Evolutionary conservation across 2,888 invertebrate species (phyloP), one percentile per base, ranked within the genome.

Genomic region (Ptychoptera contaminata): DNA sequence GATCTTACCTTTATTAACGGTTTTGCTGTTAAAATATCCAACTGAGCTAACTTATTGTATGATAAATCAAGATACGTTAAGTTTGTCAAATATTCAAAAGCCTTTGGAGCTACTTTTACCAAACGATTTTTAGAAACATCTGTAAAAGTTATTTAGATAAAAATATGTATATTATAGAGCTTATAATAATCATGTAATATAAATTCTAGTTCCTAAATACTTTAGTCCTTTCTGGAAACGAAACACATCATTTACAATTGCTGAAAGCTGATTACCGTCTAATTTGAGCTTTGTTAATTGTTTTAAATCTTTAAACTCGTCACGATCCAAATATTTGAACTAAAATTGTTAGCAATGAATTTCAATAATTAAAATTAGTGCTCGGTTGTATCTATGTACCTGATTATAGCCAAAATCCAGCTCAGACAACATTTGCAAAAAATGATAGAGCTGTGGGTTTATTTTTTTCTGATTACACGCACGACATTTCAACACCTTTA

Each of bases 361-460:
- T 23, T 23, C 23, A 23, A 23, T 7, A 23, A 5, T 23, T 23
- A 23, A 3, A 23, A 23, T 23, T 23, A 3, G 3, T 23, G 7
- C 23, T 5, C 23, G 7, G 3, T 23, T 23, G 23, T 23, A 23
- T 23, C 4, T 23, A 23, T 23, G 4, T 55, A 65, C 65, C 60
- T 72, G 72, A 66, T 86, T 86, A 58, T 81, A 73, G 37, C 84
- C 82, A 54, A 86, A 67, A 65, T 86, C 85, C 54, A 86, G 65
- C 58, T 80, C 77, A 53, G 74, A 74, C 49, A 86, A 69, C 57
- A 76, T 76, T 49, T 81, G 74, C 55, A 82, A 72, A 55, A 83
- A 71, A 60, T 82, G 79, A 66, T 84, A 85, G 54, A 86, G 74
- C 60, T 82, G 80, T 9, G 81, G 77, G 67, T 86, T 85, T 54